Conservation (phyloP, 2,113 vertebrate genomes). For the Psittacara wagleri region DNA sequence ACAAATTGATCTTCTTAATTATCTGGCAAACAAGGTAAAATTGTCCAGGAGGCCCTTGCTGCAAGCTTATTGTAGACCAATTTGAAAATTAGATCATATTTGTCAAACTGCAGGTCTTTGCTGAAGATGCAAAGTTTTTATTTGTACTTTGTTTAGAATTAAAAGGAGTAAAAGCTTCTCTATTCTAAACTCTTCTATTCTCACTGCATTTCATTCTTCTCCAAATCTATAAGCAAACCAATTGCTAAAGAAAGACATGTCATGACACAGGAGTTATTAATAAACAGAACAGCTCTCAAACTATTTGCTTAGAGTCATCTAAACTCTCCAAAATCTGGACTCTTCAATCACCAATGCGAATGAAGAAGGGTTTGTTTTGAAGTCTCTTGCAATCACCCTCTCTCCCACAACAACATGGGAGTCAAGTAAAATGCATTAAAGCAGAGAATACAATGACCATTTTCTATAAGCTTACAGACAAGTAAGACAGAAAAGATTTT, state of each 20-base stretch:
- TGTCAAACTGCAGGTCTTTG: not conserved
- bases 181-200: not conserved
- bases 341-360: not conserved
- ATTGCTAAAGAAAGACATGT: not conserved
- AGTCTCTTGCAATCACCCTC: not conserved
- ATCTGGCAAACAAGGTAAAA: not conserved
- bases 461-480: not conserved
- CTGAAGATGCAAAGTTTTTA: not conserved
- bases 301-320: not conserved
- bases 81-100: not conserved
- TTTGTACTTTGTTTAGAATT: not conserved
- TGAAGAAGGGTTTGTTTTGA: not conserved
- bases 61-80: not conserved
- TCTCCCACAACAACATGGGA: not conserved
- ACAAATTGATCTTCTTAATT: not conserved
- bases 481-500: not conserved
- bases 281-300: not conserved
- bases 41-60: not conserved
- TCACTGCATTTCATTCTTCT: not conserved
- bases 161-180: not conserved
- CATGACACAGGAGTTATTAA: not conserved
- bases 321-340: not conserved
- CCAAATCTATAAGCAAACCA: not conserved
- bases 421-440: not conserved
- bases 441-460: not conserved